These are phyloP conservation scores for Idaea biselata DNA, from an alignment of 2,888 invertebrate genomes.

Conservation along the genomic window DNA sequence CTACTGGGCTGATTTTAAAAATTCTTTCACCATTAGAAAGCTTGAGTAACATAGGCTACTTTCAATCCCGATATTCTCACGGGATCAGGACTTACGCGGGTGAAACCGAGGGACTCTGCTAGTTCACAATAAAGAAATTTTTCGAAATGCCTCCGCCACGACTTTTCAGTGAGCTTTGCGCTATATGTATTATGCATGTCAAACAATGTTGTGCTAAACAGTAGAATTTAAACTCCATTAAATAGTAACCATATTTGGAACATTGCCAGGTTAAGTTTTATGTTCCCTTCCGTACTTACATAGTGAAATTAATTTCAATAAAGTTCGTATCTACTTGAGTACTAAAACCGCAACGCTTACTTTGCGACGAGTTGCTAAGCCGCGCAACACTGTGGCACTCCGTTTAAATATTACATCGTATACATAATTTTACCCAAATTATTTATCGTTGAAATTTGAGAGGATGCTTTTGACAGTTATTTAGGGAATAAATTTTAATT, in stretches of 20 bases:
- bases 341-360: not conserved
- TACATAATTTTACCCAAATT: not conserved
- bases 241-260: constrained; percentile 20
- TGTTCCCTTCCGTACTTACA: constrained; percentile 29
- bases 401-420: not conserved
- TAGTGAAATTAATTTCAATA: constrained; percentile 25
- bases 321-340: not conserved
- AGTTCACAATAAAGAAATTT: too few relatives aligned
- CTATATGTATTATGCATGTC: too few relatives aligned
- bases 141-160: too few relatives aligned
- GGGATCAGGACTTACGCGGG: too few relatives aligned
- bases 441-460: not conserved
- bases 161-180: too few relatives aligned
- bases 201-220: too few relatives aligned
- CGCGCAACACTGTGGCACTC: not conserved
- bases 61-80: too few relatives aligned
- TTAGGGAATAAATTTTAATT: not conserved
- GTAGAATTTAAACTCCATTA: not conserved
- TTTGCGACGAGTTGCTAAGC: not conserved
- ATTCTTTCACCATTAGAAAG: too few relatives aligned
- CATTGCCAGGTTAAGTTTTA: constrained; percentile 25
- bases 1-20: too few relatives aligned
- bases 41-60: too few relatives aligned
- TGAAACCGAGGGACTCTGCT: too few relatives aligned
- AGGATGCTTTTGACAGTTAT: not conserved